phyloP scores from a whole-genome alignment of 2,113 vertebrate genomes.

The Chionis minor region DNA sequence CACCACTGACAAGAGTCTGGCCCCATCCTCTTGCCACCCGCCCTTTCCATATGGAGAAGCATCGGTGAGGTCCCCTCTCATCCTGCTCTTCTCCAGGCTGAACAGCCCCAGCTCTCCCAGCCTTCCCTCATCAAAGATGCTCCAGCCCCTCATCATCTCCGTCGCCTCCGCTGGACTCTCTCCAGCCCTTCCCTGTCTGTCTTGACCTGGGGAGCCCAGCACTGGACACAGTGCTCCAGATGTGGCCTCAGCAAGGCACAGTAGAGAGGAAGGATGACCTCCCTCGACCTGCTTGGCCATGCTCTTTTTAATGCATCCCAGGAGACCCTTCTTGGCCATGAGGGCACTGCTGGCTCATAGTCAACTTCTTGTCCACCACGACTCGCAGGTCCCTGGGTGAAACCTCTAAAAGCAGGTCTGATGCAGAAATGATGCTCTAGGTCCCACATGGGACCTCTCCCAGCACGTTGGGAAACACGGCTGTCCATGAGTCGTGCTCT shows the following conservation, averaged over 20 bases:
- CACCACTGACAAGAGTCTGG: neutral
- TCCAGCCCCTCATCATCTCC: neutral
- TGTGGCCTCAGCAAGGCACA: neutral
- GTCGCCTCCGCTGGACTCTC: neutral
- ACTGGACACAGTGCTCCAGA: neutral
- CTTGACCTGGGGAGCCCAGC: neutral
- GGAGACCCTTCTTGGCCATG: neutral
- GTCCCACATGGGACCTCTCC: neutral
- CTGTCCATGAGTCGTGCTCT: neutral
- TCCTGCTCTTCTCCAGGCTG: neutral
- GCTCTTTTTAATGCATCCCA: neutral
- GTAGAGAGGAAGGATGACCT: neutral
- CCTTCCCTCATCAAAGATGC: neutral
- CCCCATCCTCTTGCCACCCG: neutral
- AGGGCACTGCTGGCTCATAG: neutral
- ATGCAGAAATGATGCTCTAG: neutral
- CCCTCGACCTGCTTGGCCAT: neutral
- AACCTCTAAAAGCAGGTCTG: neutral
- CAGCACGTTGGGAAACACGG: accelerated
- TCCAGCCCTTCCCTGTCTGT: neutral
- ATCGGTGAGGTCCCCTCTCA: neutral
- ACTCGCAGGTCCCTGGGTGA: neutral
- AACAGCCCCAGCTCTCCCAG: neutral
- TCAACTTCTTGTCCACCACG: neutral
- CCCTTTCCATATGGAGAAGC: neutral